These are phyloP conservation scores for Neodiprion pinetum DNA, from an alignment of 1,140 invertebrate species.

Conservation along the genomic window DNA sequence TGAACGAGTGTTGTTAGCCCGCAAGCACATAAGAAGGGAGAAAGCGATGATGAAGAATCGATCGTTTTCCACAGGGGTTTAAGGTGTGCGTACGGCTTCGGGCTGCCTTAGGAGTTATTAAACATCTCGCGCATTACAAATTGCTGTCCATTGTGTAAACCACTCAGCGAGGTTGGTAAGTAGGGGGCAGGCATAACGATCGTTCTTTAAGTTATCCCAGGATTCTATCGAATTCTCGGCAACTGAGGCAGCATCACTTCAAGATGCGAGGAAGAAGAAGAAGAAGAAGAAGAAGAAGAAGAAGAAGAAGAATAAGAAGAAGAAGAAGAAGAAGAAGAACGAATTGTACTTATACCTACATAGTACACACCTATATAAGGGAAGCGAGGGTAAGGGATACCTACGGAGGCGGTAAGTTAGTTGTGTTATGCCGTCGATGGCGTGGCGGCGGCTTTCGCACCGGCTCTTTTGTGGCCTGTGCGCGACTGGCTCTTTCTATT, in stretches of 20 bases:
- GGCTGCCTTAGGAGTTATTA: conserved; percentile 32
- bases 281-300: too few relatives aligned
- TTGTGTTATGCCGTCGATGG: neutral
- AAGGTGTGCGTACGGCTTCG: conserved; percentile 24
- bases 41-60: conserved; percentile 21
- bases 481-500: too few relatives aligned
- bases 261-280: too few relatives aligned
- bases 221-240: neutral
- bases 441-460: neutral
- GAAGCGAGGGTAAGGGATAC: too few relatives aligned
- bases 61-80: conserved; percentile 9
- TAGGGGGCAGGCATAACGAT: conserved; percentile 8
- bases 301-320: too few relatives aligned
- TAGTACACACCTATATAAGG: too few relatives aligned
- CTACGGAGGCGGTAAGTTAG: neutral
- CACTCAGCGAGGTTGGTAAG: neutral
- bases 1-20: neutral
- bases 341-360: too few relatives aligned
- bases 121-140: conserved; percentile 27
- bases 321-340: too few relatives aligned
- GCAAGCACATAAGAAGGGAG: too few relatives aligned
- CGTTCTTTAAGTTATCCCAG: conserved; percentile 6
- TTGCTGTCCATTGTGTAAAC: conserved; percentile 20
- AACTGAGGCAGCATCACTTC: neutral
- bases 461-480: neutral